Evolutionary conservation across 2,113 vertebrate genomes (phyloP), one percentile per base, ranked within the genome.

Genomic region (Perognathus longimembris): DNA sequence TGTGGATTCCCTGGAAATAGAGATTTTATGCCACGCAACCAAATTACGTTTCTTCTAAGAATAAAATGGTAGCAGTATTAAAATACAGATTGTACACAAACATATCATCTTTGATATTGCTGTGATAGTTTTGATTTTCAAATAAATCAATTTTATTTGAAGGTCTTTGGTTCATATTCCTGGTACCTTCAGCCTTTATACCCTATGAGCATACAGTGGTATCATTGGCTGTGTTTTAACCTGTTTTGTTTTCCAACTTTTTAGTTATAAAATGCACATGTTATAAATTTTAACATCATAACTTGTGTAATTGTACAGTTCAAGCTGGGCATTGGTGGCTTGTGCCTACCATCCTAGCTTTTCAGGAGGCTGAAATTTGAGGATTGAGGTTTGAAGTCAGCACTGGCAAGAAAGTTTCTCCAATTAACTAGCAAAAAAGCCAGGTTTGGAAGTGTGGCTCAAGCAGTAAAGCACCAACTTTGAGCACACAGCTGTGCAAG

Each of bases 111-210:
- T 81, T 81, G 21, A 42, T 90, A 57, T 42, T 66, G 9, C 61
- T 30, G 15, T 61, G n/a, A 30, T 30, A 32, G 73, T 87, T 71
- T 78, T 85, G 36, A 61, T 40, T 74, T 50, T 82, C 32, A 78
- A 66, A 77, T 71, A 82, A 42, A 64, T 45, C 45, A 45, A 24
- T 15, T 36, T 86, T 63, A 69, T 63, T 61, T 40, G 61, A 84
- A 89, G 18, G 22, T 78, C n/a, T n/a, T n/a, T 66, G n/a, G 77
- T 90, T 88, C 50, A 24, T n/a, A n/a, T 71, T 82, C 45, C 14
- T 71, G 66, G 42, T 32, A 82, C 28, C 18, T 32, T 71, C 7
- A 63, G 24, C 22, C 38, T 12, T 40, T 77, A 8, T 34, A 45
- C 20, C 42, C 21, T 38, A 57, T 28, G 26, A 21, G 18, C 32